A percentile compares a stretch with the other conserved stretches of the same genome.
Conservation (phyloP, 2,888 invertebrate species). For the Drosophila longiperda region DNA sequence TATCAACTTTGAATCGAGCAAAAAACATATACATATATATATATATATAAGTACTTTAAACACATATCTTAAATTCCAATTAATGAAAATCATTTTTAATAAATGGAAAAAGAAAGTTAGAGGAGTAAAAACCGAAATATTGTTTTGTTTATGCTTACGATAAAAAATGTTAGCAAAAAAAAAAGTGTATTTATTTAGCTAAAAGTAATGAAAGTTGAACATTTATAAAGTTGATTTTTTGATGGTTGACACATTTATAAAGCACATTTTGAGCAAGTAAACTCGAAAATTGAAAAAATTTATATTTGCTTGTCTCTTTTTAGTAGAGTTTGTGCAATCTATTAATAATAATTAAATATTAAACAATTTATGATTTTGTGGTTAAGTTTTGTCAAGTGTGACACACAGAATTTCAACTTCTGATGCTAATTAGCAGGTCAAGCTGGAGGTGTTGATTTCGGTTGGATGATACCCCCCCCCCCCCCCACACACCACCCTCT, state of each 20-base stretch:
- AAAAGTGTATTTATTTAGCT: background rate
- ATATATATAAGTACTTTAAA: background rate
- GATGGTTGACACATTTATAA: too few relatives aligned
- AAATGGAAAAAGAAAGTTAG: background rate
- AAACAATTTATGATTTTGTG: background rate
- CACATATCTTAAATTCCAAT: background rate
- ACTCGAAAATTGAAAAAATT: too few relatives aligned
- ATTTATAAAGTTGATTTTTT: too few relatives aligned
- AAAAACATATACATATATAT: too few relatives aligned
- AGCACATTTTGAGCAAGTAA: too few relatives aligned
- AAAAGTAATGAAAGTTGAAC: background rate
- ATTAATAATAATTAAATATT: too few relatives aligned
- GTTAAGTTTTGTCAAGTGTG: conserved; percentile 21
- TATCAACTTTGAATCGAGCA: background rate
- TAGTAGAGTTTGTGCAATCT: background rate
- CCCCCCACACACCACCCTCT: rapidly evolving
- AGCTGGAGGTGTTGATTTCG: conserved; percentile 30
- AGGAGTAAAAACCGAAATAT: background rate
- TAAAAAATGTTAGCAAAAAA: background rate
- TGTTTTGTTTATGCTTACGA: background rate
- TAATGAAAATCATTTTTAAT: background rate
- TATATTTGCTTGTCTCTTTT: background rate
- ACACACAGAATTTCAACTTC: conserved; percentile 12
- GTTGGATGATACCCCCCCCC: conserved; percentile 1
- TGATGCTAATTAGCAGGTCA: conserved; percentile 71